A percentile compares a stretch with the other conserved stretches of the same genome.
phyloP scores from a whole-genome alignment of 2,113 vertebrate genomes.

The Alethe castanea region DNA sequence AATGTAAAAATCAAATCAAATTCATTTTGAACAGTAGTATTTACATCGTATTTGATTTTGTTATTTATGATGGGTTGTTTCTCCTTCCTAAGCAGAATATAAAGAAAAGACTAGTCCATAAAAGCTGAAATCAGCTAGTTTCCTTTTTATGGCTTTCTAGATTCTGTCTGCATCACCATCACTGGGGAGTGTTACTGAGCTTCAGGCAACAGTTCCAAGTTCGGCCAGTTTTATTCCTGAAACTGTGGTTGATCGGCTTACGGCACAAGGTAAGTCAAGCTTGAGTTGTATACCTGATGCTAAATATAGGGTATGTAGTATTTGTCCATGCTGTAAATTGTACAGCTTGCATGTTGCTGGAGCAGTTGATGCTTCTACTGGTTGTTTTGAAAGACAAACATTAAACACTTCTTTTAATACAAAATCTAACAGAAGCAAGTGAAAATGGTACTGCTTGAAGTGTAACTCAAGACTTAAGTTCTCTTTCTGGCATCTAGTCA shows the following conservation, averaged over 20 bases:
- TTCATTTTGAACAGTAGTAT: neutral
- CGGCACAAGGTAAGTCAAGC: constrained; percentile 79
- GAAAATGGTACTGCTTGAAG: neutral
- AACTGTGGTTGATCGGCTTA: constrained; percentile 72
- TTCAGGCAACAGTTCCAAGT: constrained; percentile 40
- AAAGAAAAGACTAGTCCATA: neutral
- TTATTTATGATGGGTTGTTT: neutral
- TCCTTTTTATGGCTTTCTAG: constrained; percentile 61
- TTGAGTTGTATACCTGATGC: neutral
- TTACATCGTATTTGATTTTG: accelerated
- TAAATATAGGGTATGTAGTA: neutral
- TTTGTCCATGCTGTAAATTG: neutral
- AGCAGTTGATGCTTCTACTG: neutral
- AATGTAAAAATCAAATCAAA: neutral
- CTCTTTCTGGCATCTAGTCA: neutral
- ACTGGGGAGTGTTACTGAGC: constrained; percentile 53
- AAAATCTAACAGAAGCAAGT: neutral
- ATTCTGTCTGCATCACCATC: constrained; percentile 55
- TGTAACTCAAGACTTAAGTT: neutral
- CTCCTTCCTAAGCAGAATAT: neutral
- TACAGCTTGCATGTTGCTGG: neutral
- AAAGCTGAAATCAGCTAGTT: neutral
- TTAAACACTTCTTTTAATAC: neutral
- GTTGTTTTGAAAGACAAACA: neutral
- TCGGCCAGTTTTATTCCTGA: constrained; percentile 60